These are phyloP conservation scores for Aplochiton taeniatus DNA, from an alignment of 2,797 vertebrate genomes.

Conservation along the genomic window DNA sequence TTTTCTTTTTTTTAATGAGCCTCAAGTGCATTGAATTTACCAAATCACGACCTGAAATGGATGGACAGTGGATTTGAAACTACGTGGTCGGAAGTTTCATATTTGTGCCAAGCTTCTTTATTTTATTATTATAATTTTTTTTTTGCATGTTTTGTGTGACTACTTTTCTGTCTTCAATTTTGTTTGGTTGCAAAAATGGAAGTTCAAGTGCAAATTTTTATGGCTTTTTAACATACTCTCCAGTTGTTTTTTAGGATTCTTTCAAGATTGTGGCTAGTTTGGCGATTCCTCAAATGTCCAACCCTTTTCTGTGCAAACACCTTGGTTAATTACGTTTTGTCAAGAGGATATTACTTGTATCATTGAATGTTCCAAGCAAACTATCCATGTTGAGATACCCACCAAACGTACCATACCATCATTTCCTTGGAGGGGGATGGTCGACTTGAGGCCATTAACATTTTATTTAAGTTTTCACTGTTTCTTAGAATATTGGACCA, in stretches of 20 bases:
- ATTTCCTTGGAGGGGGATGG: conserved; percentile 35
- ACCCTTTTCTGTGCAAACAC: conserved; percentile 38
- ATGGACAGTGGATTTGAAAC: conserved; percentile 28
- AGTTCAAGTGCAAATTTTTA: conserved; percentile 47
- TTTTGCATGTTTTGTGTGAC: conserved; percentile 22
- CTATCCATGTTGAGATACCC: conserved; percentile 33
- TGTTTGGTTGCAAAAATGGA: conserved; percentile 53
- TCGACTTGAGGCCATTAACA: conserved; percentile 27
- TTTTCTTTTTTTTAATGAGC: conserved; percentile 39
- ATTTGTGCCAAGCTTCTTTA: conserved; percentile 70
- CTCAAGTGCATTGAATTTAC: conserved; percentile 67
- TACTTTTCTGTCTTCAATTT: conserved; percentile 34
- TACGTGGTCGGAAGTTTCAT: conserved; percentile 30
- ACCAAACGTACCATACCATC: conserved; percentile 34
- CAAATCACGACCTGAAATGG: conserved; percentile 32
- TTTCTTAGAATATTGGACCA: conserved; percentile 45
- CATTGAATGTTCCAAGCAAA: conserved; percentile 44
- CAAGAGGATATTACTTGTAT: conserved; percentile 28
- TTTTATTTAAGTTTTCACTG: conserved; percentile 31
- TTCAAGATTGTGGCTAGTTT: conserved; percentile 28
- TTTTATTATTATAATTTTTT: conserved; percentile 34
- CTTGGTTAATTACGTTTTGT: conserved; percentile 25
- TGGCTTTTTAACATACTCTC: conserved; percentile 48
- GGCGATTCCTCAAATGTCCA: conserved; percentile 32
- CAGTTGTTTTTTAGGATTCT: conserved; percentile 39